Evolutionary conservation across 2,113 vertebrate genomes (phyloP).

Genomic region (Poecile atricapillus): DNA sequence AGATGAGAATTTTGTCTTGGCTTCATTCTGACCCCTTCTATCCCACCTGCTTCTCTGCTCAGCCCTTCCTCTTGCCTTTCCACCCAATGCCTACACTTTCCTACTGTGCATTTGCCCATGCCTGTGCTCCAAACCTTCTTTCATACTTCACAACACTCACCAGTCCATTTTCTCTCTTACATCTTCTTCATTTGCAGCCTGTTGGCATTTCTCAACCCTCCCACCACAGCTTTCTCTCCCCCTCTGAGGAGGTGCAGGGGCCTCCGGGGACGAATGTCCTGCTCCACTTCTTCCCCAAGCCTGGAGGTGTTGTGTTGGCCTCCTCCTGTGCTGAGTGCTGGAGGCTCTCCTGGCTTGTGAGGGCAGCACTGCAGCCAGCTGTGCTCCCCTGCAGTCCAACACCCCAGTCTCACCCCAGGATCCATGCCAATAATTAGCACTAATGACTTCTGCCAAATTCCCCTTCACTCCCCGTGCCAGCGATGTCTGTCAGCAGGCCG

Average conservation of each 20-base stretch:
- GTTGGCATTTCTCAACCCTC: neutral
- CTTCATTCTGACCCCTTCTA: neutral
- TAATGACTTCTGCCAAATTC: neutral
- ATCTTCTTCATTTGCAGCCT: neutral
- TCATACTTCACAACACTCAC: neutral
- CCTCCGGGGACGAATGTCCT: rapidly evolving
- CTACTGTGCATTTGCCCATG: neutral
- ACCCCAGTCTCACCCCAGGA: neutral
- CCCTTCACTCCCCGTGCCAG: neutral
- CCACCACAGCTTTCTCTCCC: neutral
- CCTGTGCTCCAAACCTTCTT: neutral
- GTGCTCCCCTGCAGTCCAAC: neutral
- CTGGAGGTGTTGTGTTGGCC: rapidly evolving
- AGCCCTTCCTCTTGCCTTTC: neutral
- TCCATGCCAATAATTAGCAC: neutral
- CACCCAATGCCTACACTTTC: neutral
- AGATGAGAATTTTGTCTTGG: neutral
- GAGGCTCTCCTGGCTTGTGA: neutral
- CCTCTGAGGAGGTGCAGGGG: neutral
- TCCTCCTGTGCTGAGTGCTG: neutral
- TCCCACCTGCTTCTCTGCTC: neutral
- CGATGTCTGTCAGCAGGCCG: neutral
- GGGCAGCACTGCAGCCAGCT: rapidly evolving
- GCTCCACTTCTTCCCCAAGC: neutral
- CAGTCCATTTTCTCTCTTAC: neutral